Conservation (phyloP, 2,113 vertebrate species). For the Syrmaticus mikado region DNA sequence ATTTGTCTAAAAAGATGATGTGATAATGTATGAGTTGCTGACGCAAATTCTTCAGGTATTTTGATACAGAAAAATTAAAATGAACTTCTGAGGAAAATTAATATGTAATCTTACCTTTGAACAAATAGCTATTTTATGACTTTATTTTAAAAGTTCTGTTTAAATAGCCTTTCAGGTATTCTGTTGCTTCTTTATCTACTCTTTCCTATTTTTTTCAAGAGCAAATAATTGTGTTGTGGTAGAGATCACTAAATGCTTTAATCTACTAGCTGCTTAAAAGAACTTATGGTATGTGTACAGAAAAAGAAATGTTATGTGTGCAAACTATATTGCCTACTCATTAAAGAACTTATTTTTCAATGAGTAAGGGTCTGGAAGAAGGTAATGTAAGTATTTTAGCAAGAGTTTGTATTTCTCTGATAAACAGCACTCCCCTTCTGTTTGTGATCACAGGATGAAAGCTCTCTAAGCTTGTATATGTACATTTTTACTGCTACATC, state of each 20-base stretch:
- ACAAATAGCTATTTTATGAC: not conserved
- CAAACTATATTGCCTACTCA: conserved; percentile 16
- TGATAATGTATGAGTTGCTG: not conserved
- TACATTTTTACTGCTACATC: conserved; percentile 84
- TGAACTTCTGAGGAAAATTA: not conserved
- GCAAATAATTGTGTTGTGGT: not conserved
- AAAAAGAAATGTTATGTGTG: conserved; percentile 9
- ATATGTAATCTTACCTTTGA: not conserved
- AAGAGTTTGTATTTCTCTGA: conserved; percentile 79
- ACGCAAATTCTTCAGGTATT: not conserved
- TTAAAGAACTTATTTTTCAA: conserved; percentile 51
- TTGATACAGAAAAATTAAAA: not conserved
- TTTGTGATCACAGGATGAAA: conserved; percentile 85
- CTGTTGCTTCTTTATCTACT: not conserved
- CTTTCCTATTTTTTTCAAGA: not conserved
- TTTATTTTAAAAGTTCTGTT: not conserved
- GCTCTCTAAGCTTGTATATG: conserved; percentile 79
- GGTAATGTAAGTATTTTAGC: conserved; percentile 78
- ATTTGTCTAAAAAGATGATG: not conserved
- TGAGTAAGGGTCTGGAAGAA: conserved; percentile 66
- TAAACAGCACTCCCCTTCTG: conserved; percentile 82
- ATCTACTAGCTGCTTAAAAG: not conserved
- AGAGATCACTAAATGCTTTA: not conserved
- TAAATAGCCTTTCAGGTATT: not conserved
- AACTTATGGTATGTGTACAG: not conserved